Base-by-base conservation (phyloP, 2,888 invertebrate species). In the Drosophila kuntzei region DNA sequence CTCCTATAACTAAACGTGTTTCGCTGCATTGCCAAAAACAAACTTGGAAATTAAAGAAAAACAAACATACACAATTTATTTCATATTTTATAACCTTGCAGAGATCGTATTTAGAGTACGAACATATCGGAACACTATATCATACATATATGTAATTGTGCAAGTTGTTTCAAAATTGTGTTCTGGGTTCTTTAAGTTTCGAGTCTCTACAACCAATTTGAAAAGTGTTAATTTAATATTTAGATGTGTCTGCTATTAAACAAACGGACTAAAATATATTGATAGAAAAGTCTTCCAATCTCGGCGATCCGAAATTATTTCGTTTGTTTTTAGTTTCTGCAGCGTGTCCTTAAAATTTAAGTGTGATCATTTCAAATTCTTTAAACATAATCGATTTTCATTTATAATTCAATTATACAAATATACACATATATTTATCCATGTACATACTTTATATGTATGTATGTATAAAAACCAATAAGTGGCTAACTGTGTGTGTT, bases 1-100 rank as follows among this genome's bases (percentile, higher is more conserved):
- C 44, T 12, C 27, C 51, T 65, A 51, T 22, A 71, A 76, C 58
- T 67, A 76, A 76, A 58, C n/a, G 41, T 55, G 41, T 29, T 29
- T 50, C 36, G 36, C 32, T 58, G 36, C 58, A 43, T 43, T 8
- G 11, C 18, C 18, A 27, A 53, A 34, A 37, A 27, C 14, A 27
- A 57, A 16, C 54, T 58, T 62, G 37, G 14, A 70, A 47, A 51
- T 49, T 8, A 59, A n/a, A n/a, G n/a, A n/a, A n/a, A n/a, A n/a
- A 37, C 34, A 49, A 46, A 57, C n/a, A 46, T 50, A 57, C 47
- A 53, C 14, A 49, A 37, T 39, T 39, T 18, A 18, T 34, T 27
- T 18, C 11, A 49, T 14, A 20, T 41, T 11, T 22, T 22, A 41
- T 54, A 57, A 25, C 41, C 60, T 37, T 72, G 72, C 41, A 46